Evolutionary conservation across 2,888 invertebrate genomes (phyloP).

Genomic region (Podabrus alpinus): DNA sequence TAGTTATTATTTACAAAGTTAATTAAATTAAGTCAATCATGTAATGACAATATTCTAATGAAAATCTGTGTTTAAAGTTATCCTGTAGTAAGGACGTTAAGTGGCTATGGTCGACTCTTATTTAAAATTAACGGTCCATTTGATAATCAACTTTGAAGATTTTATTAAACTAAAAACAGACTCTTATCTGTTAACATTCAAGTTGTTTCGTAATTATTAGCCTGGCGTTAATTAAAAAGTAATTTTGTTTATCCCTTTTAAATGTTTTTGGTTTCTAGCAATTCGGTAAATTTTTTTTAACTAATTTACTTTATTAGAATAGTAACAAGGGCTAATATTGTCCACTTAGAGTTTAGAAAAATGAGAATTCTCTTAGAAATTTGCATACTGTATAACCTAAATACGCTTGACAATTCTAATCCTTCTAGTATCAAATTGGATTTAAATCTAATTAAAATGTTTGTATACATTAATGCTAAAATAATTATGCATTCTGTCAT

Average conservation of each 20-base stretch:
- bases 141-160: not conserved
- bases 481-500: not conserved
- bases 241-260: not conserved
- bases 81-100: not conserved
- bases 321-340: not conserved
- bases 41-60: not conserved
- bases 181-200: not conserved
- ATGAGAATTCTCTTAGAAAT: not conserved
- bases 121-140: not conserved
- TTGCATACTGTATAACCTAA: not conserved
- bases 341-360: not conserved
- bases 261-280: not conserved
- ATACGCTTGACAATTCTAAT: not conserved
- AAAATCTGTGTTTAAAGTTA: not conserved
- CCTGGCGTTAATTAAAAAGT: not conserved
- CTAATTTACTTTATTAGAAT: not conserved
- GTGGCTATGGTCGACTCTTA: not conserved
- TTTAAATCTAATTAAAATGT: not conserved
- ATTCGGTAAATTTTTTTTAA: not conserved
- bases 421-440: not conserved
- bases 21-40: not conserved
- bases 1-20: not conserved
- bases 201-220: not conserved
- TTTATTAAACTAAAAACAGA: not conserved
- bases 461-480: not conserved